These are phyloP conservation scores for Hydropotes inermis DNA, from an alignment of 2,113 vertebrate species.

Conservation along the genomic window DNA sequence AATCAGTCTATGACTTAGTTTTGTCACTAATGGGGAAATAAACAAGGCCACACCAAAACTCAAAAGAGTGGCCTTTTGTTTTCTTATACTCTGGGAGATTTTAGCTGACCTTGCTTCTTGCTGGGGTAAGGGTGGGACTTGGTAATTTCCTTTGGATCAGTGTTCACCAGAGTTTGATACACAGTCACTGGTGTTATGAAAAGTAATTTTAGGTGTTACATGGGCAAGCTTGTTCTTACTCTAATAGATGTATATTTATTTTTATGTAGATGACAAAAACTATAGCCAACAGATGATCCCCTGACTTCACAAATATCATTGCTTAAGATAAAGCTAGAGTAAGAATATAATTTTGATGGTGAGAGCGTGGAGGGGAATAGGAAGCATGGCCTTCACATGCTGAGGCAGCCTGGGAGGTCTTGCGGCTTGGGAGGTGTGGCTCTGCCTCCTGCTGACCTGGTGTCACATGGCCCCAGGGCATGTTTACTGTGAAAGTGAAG, in stretches of 20 bases:
- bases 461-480: not conserved
- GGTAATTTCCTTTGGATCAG: not conserved
- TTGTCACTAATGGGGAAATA: not conserved
- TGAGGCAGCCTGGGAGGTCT: fast-evolving
- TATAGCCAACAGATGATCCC: not conserved
- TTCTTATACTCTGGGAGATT: not conserved
- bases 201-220: not conserved
- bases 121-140: not conserved
- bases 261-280: not conserved
- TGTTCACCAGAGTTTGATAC: not conserved
- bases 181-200: no score
- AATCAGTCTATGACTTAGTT: not conserved
- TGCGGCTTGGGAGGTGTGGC: not conserved
- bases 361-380: not conserved
- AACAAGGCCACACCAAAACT: not conserved
- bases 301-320: not conserved
- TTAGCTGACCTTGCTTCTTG: not conserved
- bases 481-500: not conserved
- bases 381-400: not conserved
- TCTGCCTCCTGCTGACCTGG: no score
- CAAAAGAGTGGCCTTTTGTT: not conserved
- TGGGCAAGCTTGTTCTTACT: not conserved
- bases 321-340: not conserved
- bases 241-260: not conserved
- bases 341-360: not conserved